Base-by-base conservation (phyloP, 2,888 invertebrate species). In the Baccha elongata region DNA sequence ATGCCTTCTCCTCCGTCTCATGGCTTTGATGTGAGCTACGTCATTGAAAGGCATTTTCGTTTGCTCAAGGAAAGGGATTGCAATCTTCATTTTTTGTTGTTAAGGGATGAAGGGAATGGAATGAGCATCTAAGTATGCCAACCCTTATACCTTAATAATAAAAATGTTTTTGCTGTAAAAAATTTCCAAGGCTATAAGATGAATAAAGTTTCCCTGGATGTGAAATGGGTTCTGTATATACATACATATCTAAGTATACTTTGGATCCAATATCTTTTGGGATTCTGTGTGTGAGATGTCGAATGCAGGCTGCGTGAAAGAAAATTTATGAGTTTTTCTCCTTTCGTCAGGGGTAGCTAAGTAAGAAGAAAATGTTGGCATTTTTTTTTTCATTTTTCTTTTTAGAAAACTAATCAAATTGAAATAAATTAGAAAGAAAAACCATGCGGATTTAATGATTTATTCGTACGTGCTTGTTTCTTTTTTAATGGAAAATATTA, bases 251-350 rank as follows among this genome's bases (percentile, higher is more conserved):
- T 50, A 1, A 17, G 10, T 42, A 15, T 35, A 21, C n/a, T 58
- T 37, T 19, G 48, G 46, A 67, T 58, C 46, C 69, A 32, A 55
- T 53, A 35, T 71, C 23, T 37, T 53, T 62, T 50, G 37, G 46
- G 40, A 29, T 55, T 55, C 29, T 35, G 35, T 44, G 17, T 60
- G 8, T 19, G 44, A 78, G 78, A 78, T 73, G 83, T 78, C 83
- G 78, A 78, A 78, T 68, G 72, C 83, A 83, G 78, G 37, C 73
- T 83, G 78, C 64, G 64, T 65, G 62, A 73, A 53, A 53, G 78
- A 83, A 83, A 72, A 83, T 83, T 83, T 83, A 83, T 68, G 83
- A 73, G 67, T 78, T 83, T 83, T 81, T 83, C 72, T 76, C 72
- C 67, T 72, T 72, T 48, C 67, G 21, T 60, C 37, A 23, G 7